Base-by-base conservation (phyloP, 1,140 invertebrate species). In the Rhagoletis zephyria region DNA sequence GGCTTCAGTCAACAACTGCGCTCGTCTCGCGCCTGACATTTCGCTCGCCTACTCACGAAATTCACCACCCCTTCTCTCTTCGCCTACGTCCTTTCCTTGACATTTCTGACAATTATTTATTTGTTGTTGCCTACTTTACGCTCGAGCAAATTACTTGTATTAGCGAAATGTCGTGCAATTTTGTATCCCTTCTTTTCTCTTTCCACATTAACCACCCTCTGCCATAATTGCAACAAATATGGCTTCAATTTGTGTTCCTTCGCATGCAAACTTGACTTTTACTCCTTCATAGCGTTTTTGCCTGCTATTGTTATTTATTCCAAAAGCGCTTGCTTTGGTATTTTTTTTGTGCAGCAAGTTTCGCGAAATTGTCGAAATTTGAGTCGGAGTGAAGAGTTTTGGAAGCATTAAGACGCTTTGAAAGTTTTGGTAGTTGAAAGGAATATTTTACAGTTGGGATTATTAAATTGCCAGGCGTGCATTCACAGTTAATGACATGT, bases 351-450 rank as follows among this genome's bases (percentile, higher is more conserved):
- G 12, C 6, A 4, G 64, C n/a, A 67, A 67, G 30, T 67, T 74
- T 51, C 45, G 42, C 70, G 42, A 74, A 74, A 74, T 42, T 74
- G 70, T 74, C 45, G 42, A 74, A 74, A 74, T 48, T 14, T 45
- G 45, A 74, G 45, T 45, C 45, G 42, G 45, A 16, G 70, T 48
- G 70, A 14, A 12, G 70, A 74, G 7, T 74, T 74, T 74, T 48
- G 14, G 30, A n/a, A 48, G 70, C 14, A 74, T 74, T 48, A 45
- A 74, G 70, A n/a, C 19, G 4, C 42, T 16, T 74, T 74, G 42
- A 51, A 74, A 74, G 70, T 74, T 74, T 48, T 74, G 70, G 4
- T 16, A 74, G 16, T 48, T 74, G 70, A 74, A 74, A 14, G 67
- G 45, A 74, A 48, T 74, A 7, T n/a, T 74, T 74, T 16, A 74